Percentiles rank a stretch among this genome's conserved stretches.
These are phyloP conservation scores for Taurulus bubalis DNA, from an alignment of 2,113 vertebrate genomes.

Conservation along the genomic window DNA sequence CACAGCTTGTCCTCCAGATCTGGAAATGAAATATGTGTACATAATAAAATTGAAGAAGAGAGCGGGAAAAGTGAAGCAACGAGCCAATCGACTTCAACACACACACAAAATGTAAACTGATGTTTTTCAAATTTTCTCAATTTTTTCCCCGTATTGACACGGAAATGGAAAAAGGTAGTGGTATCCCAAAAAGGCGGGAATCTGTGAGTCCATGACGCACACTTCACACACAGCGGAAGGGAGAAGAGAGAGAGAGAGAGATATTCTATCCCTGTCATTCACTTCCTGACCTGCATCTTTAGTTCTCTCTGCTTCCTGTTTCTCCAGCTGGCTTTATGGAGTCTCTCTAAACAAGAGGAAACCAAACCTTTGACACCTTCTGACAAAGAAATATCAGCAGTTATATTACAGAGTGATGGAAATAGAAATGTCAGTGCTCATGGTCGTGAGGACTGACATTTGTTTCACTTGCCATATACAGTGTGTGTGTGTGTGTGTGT, in stretches of 20 bases:
- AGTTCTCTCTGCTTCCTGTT: slow-evolving; percentile 13
- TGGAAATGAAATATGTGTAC: slow-evolving; percentile 60
- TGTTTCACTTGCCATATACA: slow-evolving; percentile 64
- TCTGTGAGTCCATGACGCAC: slow-evolving; percentile 45
- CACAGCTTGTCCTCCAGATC: slow-evolving; percentile 50
- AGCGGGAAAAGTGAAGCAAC: slow-evolving; percentile 38
- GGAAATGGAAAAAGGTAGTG: slow-evolving; percentile 54
- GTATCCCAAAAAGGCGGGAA: slow-evolving; percentile 39
- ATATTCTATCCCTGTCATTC: slow-evolving; percentile 25
- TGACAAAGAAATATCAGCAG: slow-evolving; percentile 53
- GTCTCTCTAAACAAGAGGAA: slow-evolving; percentile 46
- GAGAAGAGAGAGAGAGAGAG: slow-evolving; percentile 32
- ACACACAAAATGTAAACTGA: slow-evolving; percentile 59
- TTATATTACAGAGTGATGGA: slow-evolving; percentile 62
- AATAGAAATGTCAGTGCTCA: slow-evolving; percentile 62
- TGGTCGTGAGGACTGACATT: slow-evolving; percentile 55
- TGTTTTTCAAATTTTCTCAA: slow-evolving; percentile 37
- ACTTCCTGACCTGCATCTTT: slow-evolving; percentile 22
- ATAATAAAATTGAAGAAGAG: slow-evolving; percentile 38
- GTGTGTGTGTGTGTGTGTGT: slow-evolving; percentile 1
- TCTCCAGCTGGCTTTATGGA: slow-evolving; percentile 33
- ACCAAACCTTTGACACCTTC: slow-evolving; percentile 48
- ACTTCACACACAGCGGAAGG: slow-evolving; percentile 40
- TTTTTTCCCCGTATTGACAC: slow-evolving; percentile 57
- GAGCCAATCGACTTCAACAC: slow-evolving; percentile 60